Conservation (phyloP, 2,888 invertebrate genomes). For the Branchipolynoe longqiensis region DNA sequence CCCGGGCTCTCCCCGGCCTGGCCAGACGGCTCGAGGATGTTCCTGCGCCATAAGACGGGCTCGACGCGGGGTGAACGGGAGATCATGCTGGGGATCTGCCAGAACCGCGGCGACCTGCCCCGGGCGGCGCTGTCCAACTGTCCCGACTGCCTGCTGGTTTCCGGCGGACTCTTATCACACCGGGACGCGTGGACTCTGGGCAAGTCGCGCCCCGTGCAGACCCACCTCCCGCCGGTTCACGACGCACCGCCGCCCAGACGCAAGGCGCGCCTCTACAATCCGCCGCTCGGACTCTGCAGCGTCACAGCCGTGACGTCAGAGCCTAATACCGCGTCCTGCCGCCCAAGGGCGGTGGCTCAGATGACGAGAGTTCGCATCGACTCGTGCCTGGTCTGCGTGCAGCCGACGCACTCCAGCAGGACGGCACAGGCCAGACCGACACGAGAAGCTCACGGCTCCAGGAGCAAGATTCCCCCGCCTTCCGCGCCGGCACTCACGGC, state of each 20-base stretch:
- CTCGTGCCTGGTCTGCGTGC: not conserved
- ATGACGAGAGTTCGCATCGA: not conserved
- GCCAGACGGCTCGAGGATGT: slow-evolving; percentile 5
- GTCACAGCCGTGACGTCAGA: not conserved
- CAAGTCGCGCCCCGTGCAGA: not conserved
- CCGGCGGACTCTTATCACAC: not conserved
- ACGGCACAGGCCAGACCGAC: not conserved
- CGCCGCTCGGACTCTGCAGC: not conserved
- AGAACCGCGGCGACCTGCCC: slow-evolving; percentile 42
- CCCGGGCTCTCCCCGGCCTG: not conserved
- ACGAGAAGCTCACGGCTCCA: not conserved
- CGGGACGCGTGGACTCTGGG: slow-evolving; percentile 36
- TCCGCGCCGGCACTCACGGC: not conserved
- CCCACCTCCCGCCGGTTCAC: not conserved
- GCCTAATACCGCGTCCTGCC: not conserved
- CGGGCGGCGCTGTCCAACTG: not conserved
- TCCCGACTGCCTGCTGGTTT: not conserved
- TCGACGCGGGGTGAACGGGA: slow-evolving; percentile 34
- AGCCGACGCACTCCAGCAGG: not conserved
- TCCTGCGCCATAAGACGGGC: slow-evolving; percentile 14
- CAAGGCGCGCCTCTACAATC: not conserved
- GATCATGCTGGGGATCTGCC: slow-evolving; percentile 51
- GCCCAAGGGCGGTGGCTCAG: too few relatives aligned
- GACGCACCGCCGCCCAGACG: too few relatives aligned
- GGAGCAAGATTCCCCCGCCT: not conserved